Evolutionary conservation across 2,888 invertebrate species (phyloP), one percentile per base, ranked within the genome.

Genomic region (Balanococcus diminutus): DNA sequence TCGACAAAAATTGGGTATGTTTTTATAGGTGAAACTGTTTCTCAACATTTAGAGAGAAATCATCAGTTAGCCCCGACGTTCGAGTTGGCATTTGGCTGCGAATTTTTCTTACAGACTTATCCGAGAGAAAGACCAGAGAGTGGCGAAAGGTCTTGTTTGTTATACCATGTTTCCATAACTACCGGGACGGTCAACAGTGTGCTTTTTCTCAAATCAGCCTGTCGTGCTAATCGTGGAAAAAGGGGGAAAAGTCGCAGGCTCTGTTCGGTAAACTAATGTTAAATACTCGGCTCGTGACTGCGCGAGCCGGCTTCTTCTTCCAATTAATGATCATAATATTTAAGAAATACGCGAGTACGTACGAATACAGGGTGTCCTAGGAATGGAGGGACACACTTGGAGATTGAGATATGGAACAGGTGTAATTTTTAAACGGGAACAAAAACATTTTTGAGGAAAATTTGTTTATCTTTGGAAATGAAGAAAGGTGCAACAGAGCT

Each of bases 161-260:
- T 67, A 67, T 67, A 67, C 14, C 28, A 11, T 67, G 67, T 67
- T 67, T 67, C 67, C 67, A 67, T 67, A 67, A 67, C 67, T 67
- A 67, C 67, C 67, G 28, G 22, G 56, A 31, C 28, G 67, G 67
- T 67, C 67, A 67, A 67, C 67, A 31, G 11, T 67, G 28, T 28
- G 1, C 14, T 46, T n/a, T 46, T 46, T 46, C 46, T 46, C 46
- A 46, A n/a, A 46, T 46, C 46, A 46, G n/a, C 46, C 46, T n/a
- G n/a, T 42, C n/a, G 14, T 5, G 46, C 46, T 46, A 46, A 46
- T 46, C 46, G 46, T n/a, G 2, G 46, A n/a, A 14, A 46, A n/a
- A 46, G 36, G 4, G n/a, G 36, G 8, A 36, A 46, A 46, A 14
- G 16, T 46, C 46, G 46, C n/a, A n/a, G n/a, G n/a, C n/a, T n/a